Evolutionary conservation across 2,797 vertebrate species (phyloP).

Genomic region (Malacoraja senta): DNA sequence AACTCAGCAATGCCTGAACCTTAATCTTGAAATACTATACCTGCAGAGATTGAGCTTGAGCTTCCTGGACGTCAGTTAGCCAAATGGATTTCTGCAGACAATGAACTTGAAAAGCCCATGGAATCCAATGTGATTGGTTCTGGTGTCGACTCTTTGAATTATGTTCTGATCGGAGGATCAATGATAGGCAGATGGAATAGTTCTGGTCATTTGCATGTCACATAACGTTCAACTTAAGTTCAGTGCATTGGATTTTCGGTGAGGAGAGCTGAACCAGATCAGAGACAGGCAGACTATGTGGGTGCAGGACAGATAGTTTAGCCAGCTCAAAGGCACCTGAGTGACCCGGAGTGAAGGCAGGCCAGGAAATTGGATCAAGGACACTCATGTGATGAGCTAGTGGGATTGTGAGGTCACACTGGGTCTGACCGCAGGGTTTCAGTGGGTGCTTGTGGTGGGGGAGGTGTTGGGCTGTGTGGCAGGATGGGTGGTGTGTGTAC

Average conservation of each 20-base stretch:
- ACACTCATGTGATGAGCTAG: not conserved
- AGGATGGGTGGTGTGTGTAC: not conserved
- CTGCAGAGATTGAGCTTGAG: not conserved
- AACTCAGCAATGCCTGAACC: not conserved
- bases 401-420: not conserved
- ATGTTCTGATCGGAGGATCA: not conserved
- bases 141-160: not conserved
- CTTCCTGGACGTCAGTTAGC: not conserved
- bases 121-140: constrained; percentile 8
- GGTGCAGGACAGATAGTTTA: not conserved
- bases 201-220: constrained; percentile 24
- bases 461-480: not conserved
- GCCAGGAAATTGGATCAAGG: not conserved
- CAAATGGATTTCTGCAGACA: not conserved
- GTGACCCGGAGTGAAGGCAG: not conserved
- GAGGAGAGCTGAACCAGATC: not conserved
- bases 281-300: not conserved
- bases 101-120: not conserved
- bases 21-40: too few relatives aligned
- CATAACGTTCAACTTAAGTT: not conserved
- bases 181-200: not conserved
- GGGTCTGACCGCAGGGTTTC: not conserved
- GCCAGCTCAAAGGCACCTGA: not conserved
- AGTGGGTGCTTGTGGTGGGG: not conserved
- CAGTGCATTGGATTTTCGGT: not conserved